Evolutionary conservation across 2,113 vertebrate genomes (phyloP).

Genomic region (Notiomystis cincta): DNA sequence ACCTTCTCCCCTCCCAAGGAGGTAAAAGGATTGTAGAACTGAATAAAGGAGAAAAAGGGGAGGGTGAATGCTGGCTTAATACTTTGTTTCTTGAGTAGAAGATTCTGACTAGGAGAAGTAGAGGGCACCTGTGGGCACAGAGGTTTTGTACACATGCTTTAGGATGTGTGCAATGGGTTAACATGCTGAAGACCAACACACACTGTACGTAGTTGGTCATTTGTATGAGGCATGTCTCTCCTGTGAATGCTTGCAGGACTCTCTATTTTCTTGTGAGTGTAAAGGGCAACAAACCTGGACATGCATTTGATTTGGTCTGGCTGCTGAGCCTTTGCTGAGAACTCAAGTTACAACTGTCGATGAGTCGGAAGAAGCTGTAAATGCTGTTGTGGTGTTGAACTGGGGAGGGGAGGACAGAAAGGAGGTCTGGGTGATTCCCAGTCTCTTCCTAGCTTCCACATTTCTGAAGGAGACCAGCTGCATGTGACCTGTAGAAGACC

Average conservation of each 20-base stretch:
- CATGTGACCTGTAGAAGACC: not conserved
- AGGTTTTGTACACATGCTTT: fast-evolving
- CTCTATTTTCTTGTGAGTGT: not conserved
- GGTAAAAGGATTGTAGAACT: not conserved
- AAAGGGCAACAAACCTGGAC: not conserved
- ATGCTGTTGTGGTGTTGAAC: not conserved
- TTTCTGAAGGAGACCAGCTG: not conserved
- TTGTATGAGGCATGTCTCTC: not conserved
- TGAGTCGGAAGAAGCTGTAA: not conserved
- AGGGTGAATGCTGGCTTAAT: not conserved
- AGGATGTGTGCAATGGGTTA: not conserved
- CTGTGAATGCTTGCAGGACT: not conserved
- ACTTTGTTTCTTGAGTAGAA: not conserved
- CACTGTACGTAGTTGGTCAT: not conserved
- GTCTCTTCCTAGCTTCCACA: not conserved
- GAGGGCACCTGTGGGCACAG: not conserved
- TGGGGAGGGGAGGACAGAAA: not conserved
- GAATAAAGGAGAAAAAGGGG: not conserved
- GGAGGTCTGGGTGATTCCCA: not conserved
- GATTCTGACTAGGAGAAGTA: not conserved
- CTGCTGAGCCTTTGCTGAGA: not conserved
- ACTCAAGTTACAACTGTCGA: not conserved
- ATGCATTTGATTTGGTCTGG: not conserved
- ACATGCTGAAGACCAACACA: not conserved
- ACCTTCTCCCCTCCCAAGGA: fast-evolving